These are phyloP conservation scores for Asarcornis scutulata DNA, from an alignment of 2,113 vertebrate genomes.

Conservation along the genomic window DNA sequence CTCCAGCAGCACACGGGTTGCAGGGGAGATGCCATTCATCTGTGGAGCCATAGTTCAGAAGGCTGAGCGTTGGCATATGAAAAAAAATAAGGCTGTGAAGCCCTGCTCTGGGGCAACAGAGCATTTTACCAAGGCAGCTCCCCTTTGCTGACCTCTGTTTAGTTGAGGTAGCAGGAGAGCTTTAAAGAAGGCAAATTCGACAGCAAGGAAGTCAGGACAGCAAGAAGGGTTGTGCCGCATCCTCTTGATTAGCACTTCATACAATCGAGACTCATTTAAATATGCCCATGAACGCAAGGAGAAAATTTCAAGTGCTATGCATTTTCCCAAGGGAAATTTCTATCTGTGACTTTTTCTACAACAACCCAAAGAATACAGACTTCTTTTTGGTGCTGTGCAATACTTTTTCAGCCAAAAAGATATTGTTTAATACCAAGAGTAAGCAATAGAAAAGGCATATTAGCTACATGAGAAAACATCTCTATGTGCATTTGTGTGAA, in stretches of 20 bases:
- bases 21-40: neutral
- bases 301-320: neutral
- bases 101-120: neutral
- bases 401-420: neutral
- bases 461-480: neutral
- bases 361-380: neutral
- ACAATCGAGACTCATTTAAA: neutral
- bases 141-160: neutral
- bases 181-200: neutral
- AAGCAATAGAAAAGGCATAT: neutral
- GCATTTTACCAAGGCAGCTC: neutral
- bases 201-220: neutral
- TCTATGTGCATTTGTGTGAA: neutral
- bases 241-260: neutral
- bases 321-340: neutral
- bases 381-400: fast-evolving
- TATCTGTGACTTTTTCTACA: neutral
- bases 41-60: neutral
- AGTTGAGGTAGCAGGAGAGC: neutral
- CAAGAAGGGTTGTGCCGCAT: neutral
- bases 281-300: neutral
- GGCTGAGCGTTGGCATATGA: neutral
- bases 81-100: neutral
- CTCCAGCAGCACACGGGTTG: constrained; percentile 38
- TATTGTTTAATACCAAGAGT: neutral